phyloP scores from a whole-genome alignment of 2,113 vertebrate species.

The Bambusicola thoracicus region DNA sequence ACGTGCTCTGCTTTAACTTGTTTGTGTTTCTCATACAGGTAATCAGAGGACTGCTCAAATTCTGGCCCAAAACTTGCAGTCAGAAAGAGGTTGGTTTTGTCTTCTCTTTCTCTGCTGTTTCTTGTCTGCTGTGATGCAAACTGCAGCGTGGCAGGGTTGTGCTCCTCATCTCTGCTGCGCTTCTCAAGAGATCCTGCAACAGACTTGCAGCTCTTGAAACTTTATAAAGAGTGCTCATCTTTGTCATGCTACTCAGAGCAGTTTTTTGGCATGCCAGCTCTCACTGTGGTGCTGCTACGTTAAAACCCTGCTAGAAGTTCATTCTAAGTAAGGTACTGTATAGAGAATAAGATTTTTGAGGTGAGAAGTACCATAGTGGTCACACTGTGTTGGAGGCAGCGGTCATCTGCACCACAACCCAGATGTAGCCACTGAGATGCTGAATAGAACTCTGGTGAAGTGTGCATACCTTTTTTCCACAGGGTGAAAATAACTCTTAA shows the following conservation, averaged over 20 bases:
- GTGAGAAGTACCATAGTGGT: not conserved
- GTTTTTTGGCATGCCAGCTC: not conserved
- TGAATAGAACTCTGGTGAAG: not conserved
- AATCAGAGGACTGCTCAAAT: constrained; percentile 94
- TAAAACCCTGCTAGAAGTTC: not conserved
- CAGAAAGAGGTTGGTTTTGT: constrained; percentile 91
- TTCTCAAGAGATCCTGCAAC: not conserved
- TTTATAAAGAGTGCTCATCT: not conserved
- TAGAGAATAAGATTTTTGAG: not conserved
- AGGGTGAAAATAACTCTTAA: not conserved
- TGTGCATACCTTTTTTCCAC: accelerated
- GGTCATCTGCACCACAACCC: not conserved
- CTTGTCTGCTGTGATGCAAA: not conserved
- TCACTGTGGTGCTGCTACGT: not conserved
- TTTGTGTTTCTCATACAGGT: constrained; percentile 79
- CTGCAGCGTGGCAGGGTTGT: accelerated
- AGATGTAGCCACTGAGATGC: not conserved
- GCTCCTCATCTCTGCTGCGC: not conserved
- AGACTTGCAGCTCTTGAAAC: not conserved
- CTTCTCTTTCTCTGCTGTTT: not conserved
- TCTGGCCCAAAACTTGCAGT: constrained; percentile 98
- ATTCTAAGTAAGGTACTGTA: not conserved
- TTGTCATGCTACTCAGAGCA: not conserved
- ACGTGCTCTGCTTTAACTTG: constrained; percentile 18
- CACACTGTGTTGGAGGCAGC: not conserved